Conservation (phyloP, 2,888 invertebrate genomes). For the Leptura quadrifasciata region DNA sequence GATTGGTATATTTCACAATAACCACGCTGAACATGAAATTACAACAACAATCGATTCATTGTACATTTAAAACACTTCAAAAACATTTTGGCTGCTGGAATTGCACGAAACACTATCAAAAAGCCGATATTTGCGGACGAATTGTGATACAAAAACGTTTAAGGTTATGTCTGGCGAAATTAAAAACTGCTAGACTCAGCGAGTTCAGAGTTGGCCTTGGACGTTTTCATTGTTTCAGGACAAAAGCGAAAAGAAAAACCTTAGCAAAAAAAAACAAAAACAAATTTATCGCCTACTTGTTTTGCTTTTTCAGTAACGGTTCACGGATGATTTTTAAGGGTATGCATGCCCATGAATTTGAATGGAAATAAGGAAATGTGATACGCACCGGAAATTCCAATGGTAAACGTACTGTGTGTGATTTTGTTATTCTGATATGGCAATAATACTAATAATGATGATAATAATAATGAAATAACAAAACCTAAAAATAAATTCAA, state of each 20-base stretch:
- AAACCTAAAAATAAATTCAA: not conserved
- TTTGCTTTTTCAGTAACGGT: not conserved
- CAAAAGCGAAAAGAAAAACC: conserved; percentile 32
- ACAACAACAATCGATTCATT: not conserved
- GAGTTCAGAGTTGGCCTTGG: conserved; percentile 47
- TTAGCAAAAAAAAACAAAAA: conserved; percentile 25
- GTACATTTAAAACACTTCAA: conserved; percentile 32
- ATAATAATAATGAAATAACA: no score
- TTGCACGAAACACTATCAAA: conserved; percentile 41
- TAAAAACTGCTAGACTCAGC: conserved; percentile 48
- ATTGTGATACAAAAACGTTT: conserved; percentile 42
- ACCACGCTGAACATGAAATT: not conserved
- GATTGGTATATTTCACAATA: conserved; percentile 20
- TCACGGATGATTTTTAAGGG: conserved; percentile 8
- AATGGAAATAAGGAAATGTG: conserved; percentile 38
- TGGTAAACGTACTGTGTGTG: not conserved
- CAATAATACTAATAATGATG: conserved; percentile 1
- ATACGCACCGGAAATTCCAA: conserved; percentile 23
- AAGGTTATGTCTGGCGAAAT: conserved; percentile 51
- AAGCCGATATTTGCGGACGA: conserved; percentile 42
- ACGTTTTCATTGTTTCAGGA: conserved; percentile 42
- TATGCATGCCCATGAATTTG: conserved; percentile 12
- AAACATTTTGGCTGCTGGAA: conserved; percentile 25
- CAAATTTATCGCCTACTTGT: not conserved
- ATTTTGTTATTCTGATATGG: not conserved